These are phyloP conservation scores for Rhogogaster chlorosoma DNA, from an alignment of 2,888 invertebrate species.

Conservation along the genomic window DNA sequence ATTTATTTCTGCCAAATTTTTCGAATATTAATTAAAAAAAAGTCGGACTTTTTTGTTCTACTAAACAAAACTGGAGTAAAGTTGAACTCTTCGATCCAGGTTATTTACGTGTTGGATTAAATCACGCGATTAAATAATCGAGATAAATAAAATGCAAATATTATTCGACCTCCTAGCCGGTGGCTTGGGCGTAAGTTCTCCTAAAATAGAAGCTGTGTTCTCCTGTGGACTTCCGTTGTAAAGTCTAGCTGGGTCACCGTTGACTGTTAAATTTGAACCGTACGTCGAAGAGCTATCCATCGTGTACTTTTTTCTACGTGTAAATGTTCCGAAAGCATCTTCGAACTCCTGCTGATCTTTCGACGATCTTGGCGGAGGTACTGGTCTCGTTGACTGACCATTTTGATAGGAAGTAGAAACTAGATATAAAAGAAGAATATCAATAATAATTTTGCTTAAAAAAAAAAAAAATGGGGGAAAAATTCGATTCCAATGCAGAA, in stretches of 20 bases:
- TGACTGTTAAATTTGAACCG: slow-evolving; percentile 68
- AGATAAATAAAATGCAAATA: slow-evolving; percentile 3
- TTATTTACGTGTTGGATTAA: not conserved
- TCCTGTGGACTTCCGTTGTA: slow-evolving; percentile 69
- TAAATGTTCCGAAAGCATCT: slow-evolving; percentile 71
- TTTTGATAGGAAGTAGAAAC: slow-evolving; percentile 71
- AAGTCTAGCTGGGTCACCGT: slow-evolving; percentile 70
- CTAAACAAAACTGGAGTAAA: not conserved
- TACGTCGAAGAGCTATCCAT: slow-evolving; percentile 68
- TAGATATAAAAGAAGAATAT: slow-evolving; percentile 47
- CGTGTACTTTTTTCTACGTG: slow-evolving; percentile 72
- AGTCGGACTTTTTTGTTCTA: not conserved
- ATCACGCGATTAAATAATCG: not conserved
- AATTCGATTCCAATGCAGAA: not conserved
- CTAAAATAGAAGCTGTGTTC: slow-evolving; percentile 69
- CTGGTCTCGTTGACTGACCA: slow-evolving; percentile 63
- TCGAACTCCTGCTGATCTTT: slow-evolving; percentile 73
- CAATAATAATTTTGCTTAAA: not conserved
- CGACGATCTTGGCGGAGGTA: slow-evolving; percentile 59
- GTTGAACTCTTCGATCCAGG: not conserved
- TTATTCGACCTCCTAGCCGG: slow-evolving; percentile 69
- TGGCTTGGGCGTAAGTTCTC: slow-evolving; percentile 71
- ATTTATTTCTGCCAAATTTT: not conserved
- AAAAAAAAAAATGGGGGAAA: not conserved
- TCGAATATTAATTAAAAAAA: not conserved